Percentiles rank a stretch among this genome's conserved stretches.
Evolutionary conservation across 2,888 invertebrate species (phyloP).

Genomic region (Volucella zonaria): DNA sequence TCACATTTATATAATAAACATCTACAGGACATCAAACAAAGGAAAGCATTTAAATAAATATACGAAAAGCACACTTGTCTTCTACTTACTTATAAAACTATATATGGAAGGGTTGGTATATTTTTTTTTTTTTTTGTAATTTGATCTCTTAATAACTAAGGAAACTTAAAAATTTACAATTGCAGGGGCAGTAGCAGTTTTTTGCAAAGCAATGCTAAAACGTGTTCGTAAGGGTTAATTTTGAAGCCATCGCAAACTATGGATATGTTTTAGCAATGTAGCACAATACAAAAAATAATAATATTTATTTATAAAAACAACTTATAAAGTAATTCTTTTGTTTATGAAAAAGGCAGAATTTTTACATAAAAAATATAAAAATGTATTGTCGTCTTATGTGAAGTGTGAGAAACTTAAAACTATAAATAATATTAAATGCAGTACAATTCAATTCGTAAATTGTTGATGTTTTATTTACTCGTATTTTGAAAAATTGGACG

Average conservation of each 20-base stretch:
- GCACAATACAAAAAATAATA: constrained; percentile 59
- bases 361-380: constrained; percentile 50
- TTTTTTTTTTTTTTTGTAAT: constrained; percentile 29
- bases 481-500: too few species aligned
- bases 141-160: constrained; percentile 66
- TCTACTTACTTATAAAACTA: constrained; percentile 71
- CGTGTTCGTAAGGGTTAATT: background rate
- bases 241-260: constrained; percentile 41
- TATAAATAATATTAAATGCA: constrained; percentile 3
- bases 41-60: constrained; percentile 16
- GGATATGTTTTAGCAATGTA: constrained; percentile 19
- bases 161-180: constrained; percentile 48
- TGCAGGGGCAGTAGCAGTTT: constrained; percentile 20
- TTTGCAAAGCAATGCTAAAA: constrained; percentile 32
- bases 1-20: constrained; percentile 8
- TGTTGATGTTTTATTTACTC: background rate
- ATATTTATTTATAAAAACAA: constrained; percentile 59
- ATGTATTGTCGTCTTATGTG: constrained; percentile 14
- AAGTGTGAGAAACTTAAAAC: constrained; percentile 29
- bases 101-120: constrained; percentile 38
- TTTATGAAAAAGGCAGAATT: constrained; percentile 28
- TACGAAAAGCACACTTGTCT: constrained; percentile 57
- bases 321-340: constrained; percentile 7
- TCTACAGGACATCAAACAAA: constrained; percentile 37
- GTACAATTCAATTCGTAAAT: constrained; percentile 49